These are phyloP conservation scores for Pseudopleuronectes americanus DNA, from an alignment of 2,797 vertebrate genomes.

Conservation along the genomic window DNA sequence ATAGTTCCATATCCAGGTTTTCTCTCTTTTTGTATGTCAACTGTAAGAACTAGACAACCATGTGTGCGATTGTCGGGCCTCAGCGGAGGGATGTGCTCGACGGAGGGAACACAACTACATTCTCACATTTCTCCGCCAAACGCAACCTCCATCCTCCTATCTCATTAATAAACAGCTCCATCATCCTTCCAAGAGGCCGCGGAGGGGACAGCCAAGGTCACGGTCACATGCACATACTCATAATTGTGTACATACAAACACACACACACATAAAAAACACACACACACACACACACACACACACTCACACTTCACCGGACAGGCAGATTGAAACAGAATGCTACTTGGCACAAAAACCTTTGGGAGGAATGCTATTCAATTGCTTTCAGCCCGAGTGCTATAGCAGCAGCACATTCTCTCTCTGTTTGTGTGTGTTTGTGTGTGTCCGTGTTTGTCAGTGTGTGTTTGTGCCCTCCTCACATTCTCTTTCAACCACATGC, in stretches of 20 bases:
- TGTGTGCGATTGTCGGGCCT: no score
- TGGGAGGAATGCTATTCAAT: constrained; percentile 60
- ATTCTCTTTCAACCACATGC: constrained; percentile 28
- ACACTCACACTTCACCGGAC: not conserved
- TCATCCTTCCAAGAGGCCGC: constrained; percentile 32
- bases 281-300: not conserved
- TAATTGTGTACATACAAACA: not conserved
- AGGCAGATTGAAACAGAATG: constrained; percentile 44
- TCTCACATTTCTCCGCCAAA: not conserved
- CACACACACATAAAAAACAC: not conserved
- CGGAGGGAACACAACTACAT: not conserved
- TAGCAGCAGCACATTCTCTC: constrained; percentile 51
- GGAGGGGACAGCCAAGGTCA: constrained; percentile 46
- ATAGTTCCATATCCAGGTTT: no score
- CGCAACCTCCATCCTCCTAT: not conserved
- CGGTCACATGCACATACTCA: constrained; percentile 6
- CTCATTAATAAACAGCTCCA: constrained; percentile 35
- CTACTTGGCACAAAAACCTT: constrained; percentile 45
- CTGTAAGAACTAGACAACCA: no score
- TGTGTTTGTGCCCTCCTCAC: constrained; percentile 14
- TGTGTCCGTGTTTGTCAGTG: not conserved
- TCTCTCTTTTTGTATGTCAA: no score
- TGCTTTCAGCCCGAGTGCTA: constrained; percentile 54
- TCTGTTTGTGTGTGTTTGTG: not conserved
- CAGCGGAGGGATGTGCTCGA: no score